Base-by-base conservation (phyloP, 2,888 invertebrate species). In the Trissoscelio sp. region DNA sequence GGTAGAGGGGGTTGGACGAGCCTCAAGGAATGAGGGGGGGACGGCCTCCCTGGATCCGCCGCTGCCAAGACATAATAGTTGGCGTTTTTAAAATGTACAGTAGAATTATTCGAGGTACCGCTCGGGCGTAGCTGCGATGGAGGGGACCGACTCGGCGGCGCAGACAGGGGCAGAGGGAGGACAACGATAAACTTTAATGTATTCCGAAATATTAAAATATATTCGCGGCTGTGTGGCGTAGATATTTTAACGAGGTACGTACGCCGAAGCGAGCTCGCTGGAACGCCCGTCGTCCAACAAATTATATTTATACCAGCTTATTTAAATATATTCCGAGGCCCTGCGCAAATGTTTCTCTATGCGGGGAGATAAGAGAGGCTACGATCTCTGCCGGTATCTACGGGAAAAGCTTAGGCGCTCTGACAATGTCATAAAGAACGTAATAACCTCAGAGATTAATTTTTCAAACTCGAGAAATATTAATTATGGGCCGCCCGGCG, bases 161-260 rank as follows among this genome's bases (percentile, higher is more conserved):
- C 18, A 31, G 77, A 67, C 58, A 58, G 81, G 70, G 78, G 73
- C 77, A 37, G 81, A 81, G 85, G 83, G 85, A 85, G 84, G 83
- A 85, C 87, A 84, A 86, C 90, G 90, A 90, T 90, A 90, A 91
- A 91, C 89, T 90, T 90, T 91, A 90, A 91, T 91, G 89, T 91
- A 91, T 91, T 90, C 90, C 89, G 88, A 91, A 91, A 90, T 91
- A 91, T 91, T 91, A 90, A 91, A 91, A 90, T 91, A 91, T 90
- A 90, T 91, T 91, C 91, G 85, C 85, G 87, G 87, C 86, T 87
- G 88, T 87, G 88, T 86, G 87, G 87, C 88, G 89, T 85, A 88
- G 89, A 91, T 90, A 89, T 89, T 89, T 90, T 90, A 89, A 88
- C 90, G 89, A 89, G 88, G 84, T 87, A 83, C 85, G 88, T 87